Percentiles rank a stretch among this genome's conserved stretches.
Conservation (phyloP, 2,888 invertebrate species). For the Agrotis ipsilon region DNA sequence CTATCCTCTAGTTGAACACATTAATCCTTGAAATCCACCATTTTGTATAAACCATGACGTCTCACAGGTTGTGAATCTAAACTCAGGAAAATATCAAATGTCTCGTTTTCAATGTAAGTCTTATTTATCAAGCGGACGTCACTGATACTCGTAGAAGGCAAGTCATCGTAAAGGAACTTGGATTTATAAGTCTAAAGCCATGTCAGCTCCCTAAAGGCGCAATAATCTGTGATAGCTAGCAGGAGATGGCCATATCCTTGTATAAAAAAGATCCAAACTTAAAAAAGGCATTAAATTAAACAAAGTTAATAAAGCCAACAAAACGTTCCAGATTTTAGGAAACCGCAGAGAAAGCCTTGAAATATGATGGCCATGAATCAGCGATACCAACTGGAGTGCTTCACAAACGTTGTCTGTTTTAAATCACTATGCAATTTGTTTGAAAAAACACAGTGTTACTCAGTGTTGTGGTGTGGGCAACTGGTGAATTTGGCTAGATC, state of each 20-base stretch:
- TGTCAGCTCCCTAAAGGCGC: too few relatives aligned
- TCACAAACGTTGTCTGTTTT: conserved; percentile 65
- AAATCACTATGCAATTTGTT: conserved; percentile 73
- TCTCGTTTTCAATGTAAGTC: too few relatives aligned
- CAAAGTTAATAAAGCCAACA: conserved; percentile 28
- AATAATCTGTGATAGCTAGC: too few relatives aligned
- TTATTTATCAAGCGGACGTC: too few relatives aligned
- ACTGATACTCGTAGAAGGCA: too few relatives aligned
- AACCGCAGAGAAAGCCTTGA: conserved; percentile 58
- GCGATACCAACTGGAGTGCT: conserved; percentile 55
- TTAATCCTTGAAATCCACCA: background rate
- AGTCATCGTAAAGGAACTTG: too few relatives aligned
- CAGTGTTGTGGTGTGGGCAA: background rate
- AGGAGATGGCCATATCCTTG: too few relatives aligned
- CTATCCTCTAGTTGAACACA: background rate
- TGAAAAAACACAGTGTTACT: conserved; percentile 38
- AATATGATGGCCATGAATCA: conserved; percentile 68
- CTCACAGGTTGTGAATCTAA: too few relatives aligned
- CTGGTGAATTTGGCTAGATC: background rate
- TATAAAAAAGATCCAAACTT: background rate
- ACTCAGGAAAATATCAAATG: too few relatives aligned
- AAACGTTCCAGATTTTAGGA: conserved; percentile 43
- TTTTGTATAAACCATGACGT: too few relatives aligned
- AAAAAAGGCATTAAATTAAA: conserved; percentile 24
- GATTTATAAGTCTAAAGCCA: too few relatives aligned